Evolutionary conservation across 2,888 invertebrate genomes (phyloP).

Genomic region (Salpingus planirostris): DNA sequence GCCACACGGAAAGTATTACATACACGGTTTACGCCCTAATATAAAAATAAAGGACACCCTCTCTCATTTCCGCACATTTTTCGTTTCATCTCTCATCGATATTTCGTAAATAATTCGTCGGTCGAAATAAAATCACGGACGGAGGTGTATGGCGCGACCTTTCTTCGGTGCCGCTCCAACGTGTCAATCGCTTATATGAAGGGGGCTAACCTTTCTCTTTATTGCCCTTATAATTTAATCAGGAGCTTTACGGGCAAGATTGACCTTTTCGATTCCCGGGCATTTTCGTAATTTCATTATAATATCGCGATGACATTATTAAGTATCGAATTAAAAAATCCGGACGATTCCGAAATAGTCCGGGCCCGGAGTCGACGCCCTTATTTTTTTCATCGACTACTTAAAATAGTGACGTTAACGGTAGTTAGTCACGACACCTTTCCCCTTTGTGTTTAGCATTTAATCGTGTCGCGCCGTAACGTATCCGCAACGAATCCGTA

Average conservation of each 20-base stretch:
- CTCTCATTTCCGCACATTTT: too few species aligned
- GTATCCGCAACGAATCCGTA: too few species aligned
- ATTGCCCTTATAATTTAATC: constrained; percentile 40
- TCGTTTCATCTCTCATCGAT: constrained; percentile 2
- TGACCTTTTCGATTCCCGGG: constrained; percentile 36
- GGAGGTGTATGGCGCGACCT: too few species aligned
- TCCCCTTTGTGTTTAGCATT: too few species aligned
- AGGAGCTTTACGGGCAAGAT: constrained; percentile 32
- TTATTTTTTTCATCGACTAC: too few species aligned
- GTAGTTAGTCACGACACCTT: too few species aligned
- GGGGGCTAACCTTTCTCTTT: constrained; percentile 36
- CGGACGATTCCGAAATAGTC: neutral
- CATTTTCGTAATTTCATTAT: constrained; percentile 33
- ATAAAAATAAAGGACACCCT: too few species aligned
- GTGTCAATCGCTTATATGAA: constrained; percentile 32
- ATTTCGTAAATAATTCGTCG: too few species aligned
- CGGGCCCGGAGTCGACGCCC: too few species aligned
- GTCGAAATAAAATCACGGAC: too few species aligned
- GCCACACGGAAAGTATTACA: constrained; percentile 24
- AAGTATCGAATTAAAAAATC: neutral
- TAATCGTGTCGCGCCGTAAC: too few species aligned
- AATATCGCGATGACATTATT: constrained; percentile 37
- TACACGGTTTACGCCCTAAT: constrained; percentile 30
- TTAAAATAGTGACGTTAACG: too few species aligned
- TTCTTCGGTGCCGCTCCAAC: constrained; percentile 22